phyloP scores from a whole-genome alignment of 1,140 invertebrate species.

The Babylonia areolata region DNA sequence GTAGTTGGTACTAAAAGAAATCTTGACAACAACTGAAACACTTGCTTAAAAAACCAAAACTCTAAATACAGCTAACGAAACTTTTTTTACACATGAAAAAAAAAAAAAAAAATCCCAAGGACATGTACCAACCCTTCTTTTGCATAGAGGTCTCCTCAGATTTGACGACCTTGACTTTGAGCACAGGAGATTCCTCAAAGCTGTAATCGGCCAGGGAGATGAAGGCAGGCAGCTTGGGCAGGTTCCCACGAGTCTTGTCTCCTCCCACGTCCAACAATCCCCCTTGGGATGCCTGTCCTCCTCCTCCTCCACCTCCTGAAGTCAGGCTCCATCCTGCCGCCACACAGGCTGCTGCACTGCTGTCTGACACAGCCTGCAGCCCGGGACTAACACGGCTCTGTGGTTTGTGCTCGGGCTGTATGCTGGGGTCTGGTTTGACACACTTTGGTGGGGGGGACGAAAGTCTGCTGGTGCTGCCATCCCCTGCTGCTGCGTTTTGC shows the following conservation, averaged over 20 bases:
- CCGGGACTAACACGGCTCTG: not conserved
- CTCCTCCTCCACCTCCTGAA: not conserved
- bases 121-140: not conserved
- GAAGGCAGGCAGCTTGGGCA: constrained; percentile 4
- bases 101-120: too few species aligned
- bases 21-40: too few species aligned
- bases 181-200: not conserved
- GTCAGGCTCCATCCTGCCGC: too few species aligned
- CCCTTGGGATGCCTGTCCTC: not conserved
- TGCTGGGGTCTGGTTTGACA: not conserved
- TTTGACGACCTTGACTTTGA: not conserved
- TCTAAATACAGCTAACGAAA: too few species aligned
- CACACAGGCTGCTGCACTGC: not conserved
- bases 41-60: too few species aligned
- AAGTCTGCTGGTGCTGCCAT: too few species aligned
- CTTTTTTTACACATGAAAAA: too few species aligned
- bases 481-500: not conserved
- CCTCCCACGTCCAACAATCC: too few species aligned
- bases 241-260: too few species aligned
- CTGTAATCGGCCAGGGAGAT: constrained; percentile 34
- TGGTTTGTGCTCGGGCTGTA: not conserved
- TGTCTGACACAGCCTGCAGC: not conserved
- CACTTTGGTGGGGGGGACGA: not conserved
- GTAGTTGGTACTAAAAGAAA: too few species aligned
- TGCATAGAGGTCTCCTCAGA: not conserved